Percentiles rank a stretch among this genome's conserved stretches.
These are phyloP conservation scores for Tuberolachnus salignus DNA, from an alignment of 2,888 invertebrate genomes.

Conservation along the genomic window DNA sequence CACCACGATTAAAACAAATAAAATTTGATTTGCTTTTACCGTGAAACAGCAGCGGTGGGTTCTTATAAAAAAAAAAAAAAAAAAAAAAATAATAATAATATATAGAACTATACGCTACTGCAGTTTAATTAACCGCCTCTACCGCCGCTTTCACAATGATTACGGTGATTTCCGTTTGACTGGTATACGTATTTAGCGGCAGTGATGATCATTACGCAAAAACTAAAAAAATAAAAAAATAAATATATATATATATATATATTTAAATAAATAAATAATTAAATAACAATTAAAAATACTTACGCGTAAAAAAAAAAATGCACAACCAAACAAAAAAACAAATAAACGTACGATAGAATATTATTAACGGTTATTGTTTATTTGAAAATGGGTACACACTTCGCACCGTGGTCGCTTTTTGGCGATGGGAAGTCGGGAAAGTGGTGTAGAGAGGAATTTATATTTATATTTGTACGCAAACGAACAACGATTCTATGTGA, in stretches of 20 bases:
- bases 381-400: too few species aligned
- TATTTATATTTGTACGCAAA: too few species aligned
- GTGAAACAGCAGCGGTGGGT: slow-evolving; percentile 36
- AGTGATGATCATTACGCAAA: slow-evolving; percentile 1
- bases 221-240: background rate
- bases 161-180: slow-evolving; percentile 42
- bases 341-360: too few species aligned
- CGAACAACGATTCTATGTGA: too few species aligned
- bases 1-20: slow-evolving; percentile 43
- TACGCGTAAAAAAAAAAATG: background rate
- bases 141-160: slow-evolving; percentile 44
- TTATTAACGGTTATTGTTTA: too few species aligned
- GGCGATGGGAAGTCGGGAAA: too few species aligned
- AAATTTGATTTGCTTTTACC: slow-evolving; percentile 55
- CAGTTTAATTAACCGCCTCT: slow-evolving; percentile 14
- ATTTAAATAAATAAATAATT: background rate
- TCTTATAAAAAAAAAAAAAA: background rate
- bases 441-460: too few species aligned
- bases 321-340: too few species aligned
- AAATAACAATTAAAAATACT: background rate
- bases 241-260: background rate
- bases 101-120: background rate
- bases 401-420: too few species aligned
- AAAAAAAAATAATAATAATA: background rate
- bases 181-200: background rate